Conservation (phyloP, 2,888 invertebrate species). For the Phortica okadai region DNA sequence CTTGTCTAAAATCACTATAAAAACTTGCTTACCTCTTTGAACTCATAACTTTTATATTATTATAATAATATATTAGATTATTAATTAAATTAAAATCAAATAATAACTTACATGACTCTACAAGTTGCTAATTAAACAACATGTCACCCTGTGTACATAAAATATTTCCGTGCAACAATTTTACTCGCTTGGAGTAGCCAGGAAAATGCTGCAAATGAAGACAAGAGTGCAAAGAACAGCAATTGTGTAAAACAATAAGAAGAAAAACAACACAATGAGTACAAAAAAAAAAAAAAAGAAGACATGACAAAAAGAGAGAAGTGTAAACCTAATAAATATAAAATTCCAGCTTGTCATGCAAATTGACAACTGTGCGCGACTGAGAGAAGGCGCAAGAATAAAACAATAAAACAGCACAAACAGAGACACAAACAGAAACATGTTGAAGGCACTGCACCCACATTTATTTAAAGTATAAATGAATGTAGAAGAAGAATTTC, state of each 20-base stretch:
- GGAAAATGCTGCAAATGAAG: neutral
- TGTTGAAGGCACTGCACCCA: neutral
- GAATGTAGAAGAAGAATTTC: neutral
- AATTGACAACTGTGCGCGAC: constrained; percentile 31
- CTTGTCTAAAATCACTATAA: too few species aligned
- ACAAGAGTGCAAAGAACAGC: constrained; percentile 10
- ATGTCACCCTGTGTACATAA: neutral
- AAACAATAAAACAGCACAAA: neutral
- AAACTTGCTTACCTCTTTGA: too few species aligned
- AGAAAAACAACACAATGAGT: neutral
- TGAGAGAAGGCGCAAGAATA: neutral
- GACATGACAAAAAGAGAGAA: neutral
- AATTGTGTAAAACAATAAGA: neutral
- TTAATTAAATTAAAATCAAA: too few species aligned
- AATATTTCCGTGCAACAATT: constrained; percentile 8
- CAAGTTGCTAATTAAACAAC: constrained; percentile 5
- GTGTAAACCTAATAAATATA: constrained; percentile 34
- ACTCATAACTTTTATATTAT: too few species aligned
- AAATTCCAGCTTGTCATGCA: constrained; percentile 38
- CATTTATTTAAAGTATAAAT: neutral
- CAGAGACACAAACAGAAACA: neutral
- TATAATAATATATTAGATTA: too few species aligned
- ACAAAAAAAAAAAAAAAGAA: neutral
- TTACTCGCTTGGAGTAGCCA: neutral
- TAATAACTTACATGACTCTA: neutral